Percentiles rank a stretch among this genome's conserved stretches.
Evolutionary conservation across 2,797 vertebrate species (phyloP).

Genomic region (Hipposideros larvatus): DNA sequence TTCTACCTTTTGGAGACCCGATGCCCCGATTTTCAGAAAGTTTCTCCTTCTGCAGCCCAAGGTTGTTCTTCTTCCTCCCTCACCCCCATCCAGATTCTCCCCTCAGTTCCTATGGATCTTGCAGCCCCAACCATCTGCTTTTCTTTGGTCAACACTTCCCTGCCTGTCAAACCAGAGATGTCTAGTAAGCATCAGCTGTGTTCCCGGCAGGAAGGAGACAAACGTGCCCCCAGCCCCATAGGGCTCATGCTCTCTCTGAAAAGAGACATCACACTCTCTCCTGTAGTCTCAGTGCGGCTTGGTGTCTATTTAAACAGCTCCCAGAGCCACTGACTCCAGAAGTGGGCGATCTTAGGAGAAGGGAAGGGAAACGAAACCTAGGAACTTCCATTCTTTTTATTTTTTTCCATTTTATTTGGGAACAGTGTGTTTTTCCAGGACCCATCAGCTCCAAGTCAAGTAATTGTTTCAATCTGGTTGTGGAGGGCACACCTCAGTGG

Average conservation of each 20-base stretch:
- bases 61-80: background rate
- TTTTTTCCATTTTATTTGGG: no score
- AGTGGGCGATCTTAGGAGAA: background rate
- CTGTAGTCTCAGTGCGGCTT: background rate
- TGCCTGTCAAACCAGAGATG: background rate
- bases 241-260: background rate
- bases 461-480: no score
- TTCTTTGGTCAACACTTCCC: background rate
- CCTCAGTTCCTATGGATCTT: background rate
- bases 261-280: background rate
- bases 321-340: background rate
- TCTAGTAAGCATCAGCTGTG: background rate
- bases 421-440: no score
- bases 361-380: background rate
- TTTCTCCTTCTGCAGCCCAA: background rate
- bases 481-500: no score
- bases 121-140: background rate
- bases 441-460: no score
- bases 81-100: background rate
- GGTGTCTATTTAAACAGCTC: background rate
- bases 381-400: background rate
- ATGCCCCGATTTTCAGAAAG: background rate
- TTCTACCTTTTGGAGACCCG: background rate
- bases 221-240: fast-evolving
- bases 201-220: background rate